Conservation (phyloP, 2,888 invertebrate species). For the Ophion costatus region DNA sequence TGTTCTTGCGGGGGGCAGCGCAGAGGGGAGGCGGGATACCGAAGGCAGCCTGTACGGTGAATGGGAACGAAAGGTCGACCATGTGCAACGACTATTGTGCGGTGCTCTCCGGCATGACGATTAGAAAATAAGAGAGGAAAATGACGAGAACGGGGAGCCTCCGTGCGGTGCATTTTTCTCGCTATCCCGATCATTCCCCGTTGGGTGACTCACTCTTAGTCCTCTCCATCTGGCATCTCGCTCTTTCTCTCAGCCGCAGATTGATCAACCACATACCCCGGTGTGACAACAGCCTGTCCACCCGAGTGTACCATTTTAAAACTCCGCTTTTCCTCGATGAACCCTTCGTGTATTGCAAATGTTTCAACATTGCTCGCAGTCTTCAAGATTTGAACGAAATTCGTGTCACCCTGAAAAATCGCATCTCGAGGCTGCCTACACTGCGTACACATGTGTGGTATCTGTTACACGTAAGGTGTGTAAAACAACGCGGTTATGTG, state of each 20-base stretch:
- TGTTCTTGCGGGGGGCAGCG: constrained; percentile 8
- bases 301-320: constrained; percentile 33
- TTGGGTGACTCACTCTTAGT: constrained; percentile 52
- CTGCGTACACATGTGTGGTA: too few species aligned
- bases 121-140: constrained; percentile 49
- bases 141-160: constrained; percentile 38
- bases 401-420: not conserved
- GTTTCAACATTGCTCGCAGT: not conserved
- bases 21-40: not conserved
- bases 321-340: not conserved
- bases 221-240: constrained; percentile 8
- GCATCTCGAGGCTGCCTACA: not conserved
- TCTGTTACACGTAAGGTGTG: too few species aligned
- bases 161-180: constrained; percentile 55
- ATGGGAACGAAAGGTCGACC: constrained; percentile 63
- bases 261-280: constrained; percentile 50
- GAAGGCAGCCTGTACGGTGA: constrained; percentile 25
- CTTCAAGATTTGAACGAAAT: not conserved
- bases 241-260: constrained; percentile 47
- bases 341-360: not conserved
- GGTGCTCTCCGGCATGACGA: constrained; percentile 44
- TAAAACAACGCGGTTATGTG: too few species aligned
- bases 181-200: constrained; percentile 10
- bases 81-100: constrained; percentile 48
- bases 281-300: constrained; percentile 33